Conservation (phyloP, 2,888 invertebrate species). For the Polydrusus pterygomalis region DNA sequence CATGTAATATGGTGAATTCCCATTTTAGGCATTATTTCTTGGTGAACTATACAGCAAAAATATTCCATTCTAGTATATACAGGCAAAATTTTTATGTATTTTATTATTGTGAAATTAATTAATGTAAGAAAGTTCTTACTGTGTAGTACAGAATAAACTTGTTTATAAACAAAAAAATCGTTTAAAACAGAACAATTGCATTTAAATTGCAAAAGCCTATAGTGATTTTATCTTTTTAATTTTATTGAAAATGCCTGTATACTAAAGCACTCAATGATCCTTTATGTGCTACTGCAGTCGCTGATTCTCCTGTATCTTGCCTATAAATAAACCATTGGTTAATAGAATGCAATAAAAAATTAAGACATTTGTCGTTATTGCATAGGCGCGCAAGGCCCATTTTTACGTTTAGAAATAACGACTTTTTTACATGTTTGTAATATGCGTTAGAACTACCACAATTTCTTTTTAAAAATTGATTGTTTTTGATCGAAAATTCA, state of each 20-base stretch:
- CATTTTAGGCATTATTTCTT: too few relatives aligned
- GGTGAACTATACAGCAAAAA: too few relatives aligned
- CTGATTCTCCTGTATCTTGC: conserved; percentile 8
- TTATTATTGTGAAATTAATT: too few relatives aligned
- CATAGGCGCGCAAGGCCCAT: not conserved
- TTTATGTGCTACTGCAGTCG: conserved; percentile 35
- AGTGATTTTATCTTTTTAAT: conserved; percentile 47
- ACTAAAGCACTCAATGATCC: conserved; percentile 34
- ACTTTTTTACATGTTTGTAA: too few relatives aligned
- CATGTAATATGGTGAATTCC: too few relatives aligned
- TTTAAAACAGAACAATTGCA: conserved; percentile 53
- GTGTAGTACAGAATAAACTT: conserved; percentile 49
- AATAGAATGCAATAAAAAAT: conserved; percentile 15
- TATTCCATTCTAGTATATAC: too few relatives aligned
- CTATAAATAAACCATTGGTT: conserved; percentile 5
- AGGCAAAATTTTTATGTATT: too few relatives aligned
- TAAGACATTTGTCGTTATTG: conserved; percentile 4
- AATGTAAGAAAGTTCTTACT: too few relatives aligned
- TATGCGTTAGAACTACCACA: too few relatives aligned
- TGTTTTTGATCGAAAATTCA: too few relatives aligned
- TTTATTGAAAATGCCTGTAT: conserved; percentile 48
- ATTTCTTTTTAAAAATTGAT: too few relatives aligned
- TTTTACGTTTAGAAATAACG: too few relatives aligned
- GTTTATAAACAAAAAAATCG: conserved; percentile 36
- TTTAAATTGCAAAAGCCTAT: conserved; percentile 51